Evolutionary conservation across 2,888 invertebrate genomes (phyloP).

Genomic region (Thera britannica): DNA sequence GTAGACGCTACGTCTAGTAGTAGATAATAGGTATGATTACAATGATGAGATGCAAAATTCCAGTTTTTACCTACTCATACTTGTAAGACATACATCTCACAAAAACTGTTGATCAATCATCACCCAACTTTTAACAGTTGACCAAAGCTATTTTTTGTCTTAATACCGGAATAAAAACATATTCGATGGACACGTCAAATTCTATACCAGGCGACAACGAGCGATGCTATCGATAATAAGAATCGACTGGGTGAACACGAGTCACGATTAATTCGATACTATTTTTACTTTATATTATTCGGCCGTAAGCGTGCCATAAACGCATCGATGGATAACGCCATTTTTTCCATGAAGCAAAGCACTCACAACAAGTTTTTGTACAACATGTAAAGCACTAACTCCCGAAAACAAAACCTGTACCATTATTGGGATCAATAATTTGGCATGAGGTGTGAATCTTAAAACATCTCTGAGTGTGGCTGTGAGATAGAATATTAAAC

Average conservation of each 20-base stretch:
- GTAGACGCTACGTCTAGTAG: no score
- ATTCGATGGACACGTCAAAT: conserved; percentile 49
- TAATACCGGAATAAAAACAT: conserved; percentile 53
- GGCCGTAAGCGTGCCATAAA: conserved; percentile 40
- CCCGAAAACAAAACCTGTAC: no score
- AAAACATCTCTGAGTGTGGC: no score
- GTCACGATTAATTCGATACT: conserved; percentile 46
- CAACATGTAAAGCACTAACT: not conserved
- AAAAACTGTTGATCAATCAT: conserved; percentile 4
- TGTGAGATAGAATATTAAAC: no score
- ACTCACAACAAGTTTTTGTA: conserved; percentile 2
- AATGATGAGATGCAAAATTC: no score
- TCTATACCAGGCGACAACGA: conserved; percentile 46
- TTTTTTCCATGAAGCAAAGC: conserved; percentile 25
- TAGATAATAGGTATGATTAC: no score
- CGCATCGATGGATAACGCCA: conserved; percentile 31
- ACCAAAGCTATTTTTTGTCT: conserved; percentile 32
- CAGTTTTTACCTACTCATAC: not conserved
- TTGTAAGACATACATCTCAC: conserved; percentile 42
- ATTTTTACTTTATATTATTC: conserved; percentile 40
- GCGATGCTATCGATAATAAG: conserved; percentile 47
- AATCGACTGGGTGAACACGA: conserved; percentile 48
- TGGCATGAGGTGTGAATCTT: no score
- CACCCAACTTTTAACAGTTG: conserved; percentile 29
- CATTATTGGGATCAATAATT: no score